Conservation (phyloP, 92 coral and sea anemone species). For the Blastomussa wellsi region DNA sequence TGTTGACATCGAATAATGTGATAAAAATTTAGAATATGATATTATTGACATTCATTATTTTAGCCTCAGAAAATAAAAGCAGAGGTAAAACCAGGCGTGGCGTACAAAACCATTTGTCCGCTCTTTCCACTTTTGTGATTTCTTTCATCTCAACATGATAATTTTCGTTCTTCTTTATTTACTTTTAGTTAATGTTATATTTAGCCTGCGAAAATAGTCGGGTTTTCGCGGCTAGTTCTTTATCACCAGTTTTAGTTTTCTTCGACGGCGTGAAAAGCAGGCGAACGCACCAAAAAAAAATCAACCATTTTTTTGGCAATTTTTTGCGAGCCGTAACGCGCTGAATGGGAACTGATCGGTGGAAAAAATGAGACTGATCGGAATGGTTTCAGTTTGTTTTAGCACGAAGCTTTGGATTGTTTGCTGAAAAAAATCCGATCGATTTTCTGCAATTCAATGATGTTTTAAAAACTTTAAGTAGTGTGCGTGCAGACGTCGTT, state of each 20-base stretch:
- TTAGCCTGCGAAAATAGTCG: not conserved
- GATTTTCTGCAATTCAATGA: not conserved
- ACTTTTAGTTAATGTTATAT: not conserved
- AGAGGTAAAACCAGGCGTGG: not conserved
- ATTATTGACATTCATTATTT: not conserved
- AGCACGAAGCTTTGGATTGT: not conserved
- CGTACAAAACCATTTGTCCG: not conserved
- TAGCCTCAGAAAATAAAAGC: not conserved
- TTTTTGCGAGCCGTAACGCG: not conserved
- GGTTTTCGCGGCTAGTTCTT: not conserved
- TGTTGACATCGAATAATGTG: not conserved
- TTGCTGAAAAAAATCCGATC: not conserved
- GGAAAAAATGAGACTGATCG: no score
- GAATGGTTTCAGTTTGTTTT: not conserved
- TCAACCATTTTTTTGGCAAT: no score
- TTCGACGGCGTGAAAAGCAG: not conserved
- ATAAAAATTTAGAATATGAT: not conserved
- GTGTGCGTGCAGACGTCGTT: conserved; percentile 5
- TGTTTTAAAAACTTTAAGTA: not conserved
- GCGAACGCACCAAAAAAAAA: not conserved
- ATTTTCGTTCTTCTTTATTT: not conserved
- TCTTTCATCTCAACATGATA: not conserved
- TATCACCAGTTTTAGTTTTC: not conserved
- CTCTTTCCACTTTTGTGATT: not conserved
- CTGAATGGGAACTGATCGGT: not conserved